Percentiles rank a stretch among this genome's conserved stretches.
Evolutionary conservation across 2,113 vertebrate species (phyloP).

Genomic region (Spea bombifrons): DNA sequence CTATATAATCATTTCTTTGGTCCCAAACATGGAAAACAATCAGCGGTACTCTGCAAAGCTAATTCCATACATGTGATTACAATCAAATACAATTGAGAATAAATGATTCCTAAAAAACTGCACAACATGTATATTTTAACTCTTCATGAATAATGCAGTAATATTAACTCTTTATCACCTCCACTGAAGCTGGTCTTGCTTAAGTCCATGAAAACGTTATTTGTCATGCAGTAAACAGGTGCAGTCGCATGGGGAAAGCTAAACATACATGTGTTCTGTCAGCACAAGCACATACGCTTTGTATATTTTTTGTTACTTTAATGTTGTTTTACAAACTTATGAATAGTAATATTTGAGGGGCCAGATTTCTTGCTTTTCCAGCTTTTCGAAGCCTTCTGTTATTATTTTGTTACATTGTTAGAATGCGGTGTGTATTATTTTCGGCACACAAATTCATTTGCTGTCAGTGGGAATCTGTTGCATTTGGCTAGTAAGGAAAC

Average conservation of each 20-base stretch:
- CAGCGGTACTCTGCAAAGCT: background rate
- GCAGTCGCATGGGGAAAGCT: too few species aligned
- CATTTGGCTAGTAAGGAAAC: too few species aligned
- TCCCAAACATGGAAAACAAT: background rate
- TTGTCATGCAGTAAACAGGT: too few species aligned
- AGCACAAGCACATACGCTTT: too few species aligned
- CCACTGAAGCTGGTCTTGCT: slow-evolving; percentile 42
- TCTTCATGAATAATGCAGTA: background rate
- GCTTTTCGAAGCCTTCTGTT: too few species aligned
- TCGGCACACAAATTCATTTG: too few species aligned
- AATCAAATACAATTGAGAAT: slow-evolving; percentile 10
- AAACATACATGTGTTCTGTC: too few species aligned
- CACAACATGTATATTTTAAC: background rate
- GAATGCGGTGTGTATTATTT: too few species aligned
- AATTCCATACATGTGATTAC: background rate
- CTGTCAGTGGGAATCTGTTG: too few species aligned
- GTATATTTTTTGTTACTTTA: slow-evolving; percentile 46
- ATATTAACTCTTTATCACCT: background rate
- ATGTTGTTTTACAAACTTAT: slow-evolving; percentile 53
- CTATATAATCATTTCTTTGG: slow-evolving; percentile 2
- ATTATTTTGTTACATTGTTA: too few species aligned
- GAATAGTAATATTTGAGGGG: slow-evolving; percentile 54
- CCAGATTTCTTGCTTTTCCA: background rate
- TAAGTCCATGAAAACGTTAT: too few species aligned
- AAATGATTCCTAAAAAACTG: background rate